Evolutionary conservation across 2,888 invertebrate genomes (phyloP), one percentile per base, ranked within the genome.

Genomic region (Seira sanloemensis): DNA sequence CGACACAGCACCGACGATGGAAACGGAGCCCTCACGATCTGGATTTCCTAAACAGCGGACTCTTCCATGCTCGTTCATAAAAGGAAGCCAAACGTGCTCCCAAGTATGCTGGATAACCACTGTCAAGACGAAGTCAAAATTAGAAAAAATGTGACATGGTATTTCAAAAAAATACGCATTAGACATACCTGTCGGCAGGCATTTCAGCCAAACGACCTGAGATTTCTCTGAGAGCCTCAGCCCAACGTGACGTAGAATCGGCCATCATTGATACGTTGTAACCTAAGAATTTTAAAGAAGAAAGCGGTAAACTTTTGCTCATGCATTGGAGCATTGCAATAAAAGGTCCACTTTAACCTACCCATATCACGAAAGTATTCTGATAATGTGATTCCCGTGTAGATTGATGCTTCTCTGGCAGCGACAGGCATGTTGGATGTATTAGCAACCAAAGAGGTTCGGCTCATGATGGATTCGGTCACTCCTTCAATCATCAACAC

Each of bases 221-320:
- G 93, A 99, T 99, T 95, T 99, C 99, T 93, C 99, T 95, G 92
- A 99, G 94, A 90, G 99, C 99, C 92, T 99, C 99, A 86, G 99
- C 99, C 99, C 99, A 99, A 93, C 99, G 97, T 16, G 99, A 99
- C 21, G 99, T 99, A 26, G 99, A 99, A 93, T 99, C 99, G 87
- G 99, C 99, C 99, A 99, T 99, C 99, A 99, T 99, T 90, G 99
- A 98, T 67, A 99, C 99, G 92, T 99, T 97, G 94, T 98, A 98
- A 91, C 99, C 99, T 99, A 98, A 98, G 92, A 25, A 58, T 66
- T 46, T 69, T 72, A 24, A 2, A 72, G n/a, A 46, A 23, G 9
- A 1, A 26, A 2, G 27, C 26, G 9, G 37, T 18, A 26, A 7
- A 18, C 67, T 5, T 5, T 67, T 24, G 24, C 5, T 68, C 9